phyloP scores from a whole-genome alignment of 2,113 vertebrate species.

The Phaetusa simplex region DNA sequence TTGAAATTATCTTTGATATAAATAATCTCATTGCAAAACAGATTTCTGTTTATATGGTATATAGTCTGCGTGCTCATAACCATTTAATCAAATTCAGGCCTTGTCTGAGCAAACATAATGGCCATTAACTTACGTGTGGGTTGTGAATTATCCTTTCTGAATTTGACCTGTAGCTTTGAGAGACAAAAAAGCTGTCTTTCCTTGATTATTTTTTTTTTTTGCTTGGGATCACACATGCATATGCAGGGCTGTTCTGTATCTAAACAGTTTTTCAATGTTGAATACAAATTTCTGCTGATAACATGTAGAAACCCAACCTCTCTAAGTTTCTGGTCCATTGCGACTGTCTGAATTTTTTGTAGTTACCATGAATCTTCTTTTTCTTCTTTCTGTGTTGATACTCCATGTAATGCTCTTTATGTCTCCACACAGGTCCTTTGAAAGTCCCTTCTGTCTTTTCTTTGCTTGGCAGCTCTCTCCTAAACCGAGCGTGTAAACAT shows the following conservation, averaged over 20 bases:
- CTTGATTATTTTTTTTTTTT: background rate
- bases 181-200: background rate
- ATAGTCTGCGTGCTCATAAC: background rate
- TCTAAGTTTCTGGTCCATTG: background rate
- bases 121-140: background rate
- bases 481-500: background rate
- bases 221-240: background rate
- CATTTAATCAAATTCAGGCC: slow-evolving; percentile 42
- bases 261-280: background rate
- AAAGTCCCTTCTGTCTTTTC: background rate
- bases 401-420: background rate
- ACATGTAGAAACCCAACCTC: background rate
- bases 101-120: slow-evolving; percentile 40
- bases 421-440: background rate
- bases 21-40: background rate
- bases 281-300: background rate
- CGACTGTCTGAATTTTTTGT: background rate
- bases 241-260: background rate
- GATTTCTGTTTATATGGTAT: background rate
- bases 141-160: slow-evolving; percentile 13
- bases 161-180: background rate
- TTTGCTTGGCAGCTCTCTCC: slow-evolving; percentile 10
- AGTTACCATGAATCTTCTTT: background rate
- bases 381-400: background rate
- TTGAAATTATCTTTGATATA: background rate